Evolutionary conservation across 2,113 vertebrate species (phyloP).

Genomic region (Gila orcuttii): DNA sequence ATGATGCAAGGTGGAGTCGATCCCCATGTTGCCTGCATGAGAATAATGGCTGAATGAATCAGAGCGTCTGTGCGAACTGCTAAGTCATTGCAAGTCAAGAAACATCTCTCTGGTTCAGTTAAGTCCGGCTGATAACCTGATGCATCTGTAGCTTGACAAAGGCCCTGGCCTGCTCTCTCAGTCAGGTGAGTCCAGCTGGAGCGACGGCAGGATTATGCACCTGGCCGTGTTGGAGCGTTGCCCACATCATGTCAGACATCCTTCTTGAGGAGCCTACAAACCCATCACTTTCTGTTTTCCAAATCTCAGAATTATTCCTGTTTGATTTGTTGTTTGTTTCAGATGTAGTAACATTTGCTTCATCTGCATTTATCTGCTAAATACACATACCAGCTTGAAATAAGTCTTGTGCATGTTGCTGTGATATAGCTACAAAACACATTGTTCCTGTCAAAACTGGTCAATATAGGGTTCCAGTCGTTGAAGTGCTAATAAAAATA

Average conservation of each 20-base stretch:
- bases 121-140: slow-evolving; percentile 8
- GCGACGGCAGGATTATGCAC: slow-evolving; percentile 1
- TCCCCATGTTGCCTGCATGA: not conserved
- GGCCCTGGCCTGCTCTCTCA: not conserved
- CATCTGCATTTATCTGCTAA: not conserved
- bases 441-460: not conserved
- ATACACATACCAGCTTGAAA: not conserved
- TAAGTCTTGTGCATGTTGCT: not conserved
- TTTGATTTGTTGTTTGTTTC: not conserved
- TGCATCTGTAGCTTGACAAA: not conserved
- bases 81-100: not conserved
- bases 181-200: slow-evolving; percentile 19
- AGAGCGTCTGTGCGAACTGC: not conserved
- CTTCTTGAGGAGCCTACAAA: not conserved
- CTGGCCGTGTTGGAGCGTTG: not conserved
- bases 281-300: not conserved
- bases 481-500: not conserved
- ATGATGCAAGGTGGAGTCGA: not conserved
- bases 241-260: slow-evolving; percentile 20
- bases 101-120: not conserved
- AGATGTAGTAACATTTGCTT: not conserved
- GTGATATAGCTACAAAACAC: not conserved
- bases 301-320: not conserved
- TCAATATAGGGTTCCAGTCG: not conserved
- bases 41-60: not conserved